phyloP scores from a whole-genome alignment of 2,888 invertebrate genomes.

The Dendrolimus houi region DNA sequence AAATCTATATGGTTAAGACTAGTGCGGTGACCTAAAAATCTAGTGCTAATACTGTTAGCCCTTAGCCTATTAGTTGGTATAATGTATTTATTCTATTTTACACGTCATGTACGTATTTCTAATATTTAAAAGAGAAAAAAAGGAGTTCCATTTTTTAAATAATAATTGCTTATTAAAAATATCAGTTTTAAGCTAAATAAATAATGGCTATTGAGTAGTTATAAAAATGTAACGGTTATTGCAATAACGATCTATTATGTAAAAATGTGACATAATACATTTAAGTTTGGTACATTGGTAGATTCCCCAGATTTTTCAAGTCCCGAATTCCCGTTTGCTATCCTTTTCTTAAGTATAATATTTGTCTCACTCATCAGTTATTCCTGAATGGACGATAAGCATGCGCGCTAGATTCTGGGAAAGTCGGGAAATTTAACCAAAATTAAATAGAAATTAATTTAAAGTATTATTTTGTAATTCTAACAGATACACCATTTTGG shows the following conservation, averaged over 20 bases:
- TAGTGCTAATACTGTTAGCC: slow-evolving; percentile 52
- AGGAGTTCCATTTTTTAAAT: not conserved
- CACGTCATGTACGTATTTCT: not conserved
- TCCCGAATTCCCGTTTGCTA: slow-evolving; percentile 26
- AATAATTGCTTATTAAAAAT: not conserved
- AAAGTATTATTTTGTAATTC: no score
- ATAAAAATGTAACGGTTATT: no score
- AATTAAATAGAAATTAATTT: no score
- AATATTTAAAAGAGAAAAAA: not conserved
- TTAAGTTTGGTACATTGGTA: slow-evolving; percentile 15
- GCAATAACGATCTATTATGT: not conserved
- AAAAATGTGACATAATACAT: slow-evolving; percentile 12
- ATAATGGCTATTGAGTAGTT: no score
- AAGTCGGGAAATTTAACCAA: slow-evolving; percentile 11
- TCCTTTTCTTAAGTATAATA: slow-evolving; percentile 12
- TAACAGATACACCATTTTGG: no score
- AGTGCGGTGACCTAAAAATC: slow-evolving; percentile 53
- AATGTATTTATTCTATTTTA: slow-evolving; percentile 3
- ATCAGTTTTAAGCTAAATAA: not conserved
- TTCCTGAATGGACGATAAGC: slow-evolving; percentile 59
- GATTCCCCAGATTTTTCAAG: slow-evolving; percentile 46
- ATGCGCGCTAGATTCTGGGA: slow-evolving; percentile 42
- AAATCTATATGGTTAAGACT: not conserved
- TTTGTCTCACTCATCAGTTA: slow-evolving; percentile 31
- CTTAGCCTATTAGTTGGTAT: slow-evolving; percentile 17